phyloP scores from a whole-genome alignment of 2,888 invertebrate species.

The Aphidoletes aphidimyza region DNA sequence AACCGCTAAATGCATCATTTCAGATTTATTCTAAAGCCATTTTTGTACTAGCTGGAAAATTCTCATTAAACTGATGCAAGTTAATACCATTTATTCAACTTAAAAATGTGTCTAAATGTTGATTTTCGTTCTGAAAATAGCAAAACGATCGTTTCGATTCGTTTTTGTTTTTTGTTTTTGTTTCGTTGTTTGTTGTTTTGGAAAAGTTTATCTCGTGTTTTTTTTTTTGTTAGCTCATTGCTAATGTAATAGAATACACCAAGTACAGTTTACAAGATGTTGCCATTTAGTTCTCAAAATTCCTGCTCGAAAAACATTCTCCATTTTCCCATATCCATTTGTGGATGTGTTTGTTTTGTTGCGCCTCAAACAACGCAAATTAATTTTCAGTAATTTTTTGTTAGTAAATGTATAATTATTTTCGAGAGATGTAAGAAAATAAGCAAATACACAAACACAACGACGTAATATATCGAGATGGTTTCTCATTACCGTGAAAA shows the following conservation, averaged over 20 bases:
- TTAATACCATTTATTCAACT: neutral
- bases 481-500: conserved; percentile 10
- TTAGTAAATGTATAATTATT: neutral
- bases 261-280: neutral
- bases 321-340: conserved; percentile 26
- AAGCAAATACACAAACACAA: neutral
- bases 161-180: too few relatives aligned
- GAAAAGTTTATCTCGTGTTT: neutral
- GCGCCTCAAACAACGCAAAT: neutral
- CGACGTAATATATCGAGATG: neutral
- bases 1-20: neutral
- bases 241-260: neutral
- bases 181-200: neutral
- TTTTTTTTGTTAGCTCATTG: neutral
- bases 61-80: neutral
- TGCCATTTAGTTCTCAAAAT: neutral
- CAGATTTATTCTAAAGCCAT: conserved; percentile 2
- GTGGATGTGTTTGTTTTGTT: neutral
- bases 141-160: neutral
- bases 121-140: neutral
- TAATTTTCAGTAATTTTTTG: neutral
- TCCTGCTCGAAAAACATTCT: neutral
- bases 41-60: neutral
- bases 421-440: neutral
- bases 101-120: neutral